Base-by-base conservation (phyloP, 2,113 vertebrate species). In the Onychorhynchus coronatus region DNA sequence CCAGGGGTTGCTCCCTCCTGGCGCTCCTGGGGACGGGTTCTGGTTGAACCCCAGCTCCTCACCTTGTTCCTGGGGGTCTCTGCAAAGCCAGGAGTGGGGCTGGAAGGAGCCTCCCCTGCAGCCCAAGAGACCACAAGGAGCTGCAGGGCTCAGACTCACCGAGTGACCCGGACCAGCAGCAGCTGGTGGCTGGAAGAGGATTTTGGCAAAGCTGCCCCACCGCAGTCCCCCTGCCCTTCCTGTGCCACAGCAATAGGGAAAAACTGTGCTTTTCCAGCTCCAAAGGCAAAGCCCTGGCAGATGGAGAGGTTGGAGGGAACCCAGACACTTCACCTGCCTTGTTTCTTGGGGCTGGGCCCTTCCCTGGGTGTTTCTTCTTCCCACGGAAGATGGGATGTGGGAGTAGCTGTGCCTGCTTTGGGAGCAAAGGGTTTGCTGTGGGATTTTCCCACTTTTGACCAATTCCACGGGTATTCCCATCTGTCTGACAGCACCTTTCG, bases 101-200 rank as follows among this genome's bases (percentile, higher is more conserved):
- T 41, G 73, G 70, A 44, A 53, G n/a, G 68, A 88, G 11, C 33
- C 14, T 33, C 9, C 37, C 15, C 37, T 8, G 44, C 55, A 9
- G 6, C 4, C 16, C 50, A 2, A 8, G 41, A 35, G 18, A 1
- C 0, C 39, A 3, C 2, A 2, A 0, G 2, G 41, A 42, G 61
- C 59, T 4, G 37, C 86, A 7, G 66, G 28, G 44, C 72, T 61
- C 0, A 0, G 37, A 4, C 49, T 39, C 3, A 0, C 35, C 3
- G 0, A 8, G 9, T 0, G 5, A 5, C 14, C 50, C 1, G 2
- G 19, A 0, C 5, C 27, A 18, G 30, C 16, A 42, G 20, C 44
- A 11, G 53, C 44, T 9, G 4, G 0, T 4, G n/a, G 22, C 14
- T 62, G 68, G 31, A 8, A 17, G 81, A 47, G 63, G 61, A 41